Evolutionary conservation across 2,797 vertebrate species (phyloP).

Genomic region (Trachops cirrhosus): DNA sequence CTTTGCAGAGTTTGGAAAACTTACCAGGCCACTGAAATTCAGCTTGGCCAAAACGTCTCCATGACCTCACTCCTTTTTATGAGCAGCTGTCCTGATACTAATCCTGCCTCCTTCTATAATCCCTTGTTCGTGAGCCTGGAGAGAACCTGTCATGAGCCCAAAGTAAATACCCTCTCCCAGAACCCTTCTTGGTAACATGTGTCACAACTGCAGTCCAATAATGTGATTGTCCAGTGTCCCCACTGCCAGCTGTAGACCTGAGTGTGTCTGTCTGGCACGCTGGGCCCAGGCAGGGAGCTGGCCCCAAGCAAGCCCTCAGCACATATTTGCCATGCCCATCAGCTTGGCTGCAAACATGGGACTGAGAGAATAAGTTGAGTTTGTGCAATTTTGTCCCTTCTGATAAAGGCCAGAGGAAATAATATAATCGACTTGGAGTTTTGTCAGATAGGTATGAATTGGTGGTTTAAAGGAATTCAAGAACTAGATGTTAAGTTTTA

Average conservation of each 20-base stretch:
- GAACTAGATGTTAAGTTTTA: not conserved
- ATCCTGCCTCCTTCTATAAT: conserved; percentile 55
- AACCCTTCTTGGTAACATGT: not conserved
- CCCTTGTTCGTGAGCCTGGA: conserved; percentile 22
- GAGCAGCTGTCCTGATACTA: conserved; percentile 64
- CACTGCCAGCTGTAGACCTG: not conserved
- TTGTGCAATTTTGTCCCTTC: not conserved
- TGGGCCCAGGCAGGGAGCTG: not conserved
- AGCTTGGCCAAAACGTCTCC: conserved; percentile 20
- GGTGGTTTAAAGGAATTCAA: not conserved
- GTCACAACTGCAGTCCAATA: rapidly evolving
- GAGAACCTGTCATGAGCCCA: not conserved
- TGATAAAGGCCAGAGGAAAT: not conserved
- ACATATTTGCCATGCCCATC: not conserved
- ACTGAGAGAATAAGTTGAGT: not conserved
- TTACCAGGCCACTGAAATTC: conserved; percentile 24
- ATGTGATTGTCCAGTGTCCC: not conserved
- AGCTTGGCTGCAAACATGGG: not conserved
- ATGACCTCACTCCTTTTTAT: conserved; percentile 69
- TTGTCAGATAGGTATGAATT: not conserved
- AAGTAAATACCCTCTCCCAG: not conserved
- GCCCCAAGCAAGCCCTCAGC: not conserved
- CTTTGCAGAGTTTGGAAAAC: conserved; percentile 39
- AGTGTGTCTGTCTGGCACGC: not conserved
- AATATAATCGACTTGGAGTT: not conserved